Evolutionary conservation across 2,888 invertebrate genomes (phyloP).

Genomic region (Nematopogon swammerdamellus): DNA sequence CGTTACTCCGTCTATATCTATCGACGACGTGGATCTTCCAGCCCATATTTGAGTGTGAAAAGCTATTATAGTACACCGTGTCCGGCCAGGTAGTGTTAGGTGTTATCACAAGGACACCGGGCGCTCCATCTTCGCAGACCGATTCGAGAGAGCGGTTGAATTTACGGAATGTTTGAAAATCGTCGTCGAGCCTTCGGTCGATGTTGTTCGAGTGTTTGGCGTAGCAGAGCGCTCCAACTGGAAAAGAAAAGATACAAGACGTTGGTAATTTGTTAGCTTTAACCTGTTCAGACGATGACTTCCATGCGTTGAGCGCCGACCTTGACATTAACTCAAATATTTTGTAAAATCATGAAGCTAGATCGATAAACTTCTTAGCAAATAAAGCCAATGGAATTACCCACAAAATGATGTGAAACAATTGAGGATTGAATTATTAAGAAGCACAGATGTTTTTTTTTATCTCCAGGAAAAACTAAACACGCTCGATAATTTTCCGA

Average conservation of each 20-base stretch:
- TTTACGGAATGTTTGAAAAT: conserved; percentile 74
- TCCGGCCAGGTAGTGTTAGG: conserved; percentile 92
- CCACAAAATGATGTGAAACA: no score
- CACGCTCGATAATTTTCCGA: no score
- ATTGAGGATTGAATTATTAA: no score
- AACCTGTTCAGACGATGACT: no score
- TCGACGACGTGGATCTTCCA: conserved; percentile 92
- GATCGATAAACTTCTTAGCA: no score
- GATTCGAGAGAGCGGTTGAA: conserved; percentile 76
- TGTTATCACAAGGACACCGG: conserved; percentile 72
- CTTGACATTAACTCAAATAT: no score
- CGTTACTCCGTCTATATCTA: conserved; percentile 51
- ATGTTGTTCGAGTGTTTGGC: conserved; percentile 61
- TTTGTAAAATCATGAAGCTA: no score
- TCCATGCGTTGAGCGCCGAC: no score
- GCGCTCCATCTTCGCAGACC: conserved; percentile 68
- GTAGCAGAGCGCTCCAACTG: conserved; percentile 77
- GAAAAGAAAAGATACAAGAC: conserved; percentile 13
- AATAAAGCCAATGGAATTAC: no score
- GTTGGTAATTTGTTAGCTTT: no score
- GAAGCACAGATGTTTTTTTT: no score
- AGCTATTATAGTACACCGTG: conserved; percentile 89
- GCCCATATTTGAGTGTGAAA: conserved; percentile 92
- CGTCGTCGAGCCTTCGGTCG: conserved; percentile 76
- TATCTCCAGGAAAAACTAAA: no score